phyloP scores from a whole-genome alignment of 2,113 vertebrate species.

The Cheilinus undulatus region DNA sequence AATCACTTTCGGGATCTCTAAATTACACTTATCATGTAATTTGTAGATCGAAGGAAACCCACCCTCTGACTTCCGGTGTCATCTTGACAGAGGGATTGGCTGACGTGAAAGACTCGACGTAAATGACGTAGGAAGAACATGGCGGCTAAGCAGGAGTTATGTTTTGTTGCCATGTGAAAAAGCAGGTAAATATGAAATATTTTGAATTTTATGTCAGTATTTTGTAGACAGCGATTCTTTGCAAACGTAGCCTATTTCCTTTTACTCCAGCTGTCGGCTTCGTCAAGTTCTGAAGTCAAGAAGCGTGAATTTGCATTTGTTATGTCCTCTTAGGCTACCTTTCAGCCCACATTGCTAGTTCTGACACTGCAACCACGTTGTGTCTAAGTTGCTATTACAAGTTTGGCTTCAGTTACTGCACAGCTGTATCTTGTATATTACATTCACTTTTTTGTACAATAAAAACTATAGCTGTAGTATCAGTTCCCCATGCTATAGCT shows the following conservation, averaged over 20 bases:
- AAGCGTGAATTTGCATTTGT: no score
- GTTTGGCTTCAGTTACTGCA: neutral
- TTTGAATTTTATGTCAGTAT: neutral
- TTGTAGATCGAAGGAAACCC: constrained; percentile 46
- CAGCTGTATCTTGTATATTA: neutral
- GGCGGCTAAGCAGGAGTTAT: constrained; percentile 16
- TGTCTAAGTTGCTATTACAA: neutral
- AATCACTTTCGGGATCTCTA: rapidly evolving
- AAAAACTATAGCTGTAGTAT: neutral
- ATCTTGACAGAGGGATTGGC: neutral
- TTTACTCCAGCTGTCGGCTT: rapidly evolving
- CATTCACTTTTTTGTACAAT: neutral
- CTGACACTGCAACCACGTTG: constrained; percentile 20
- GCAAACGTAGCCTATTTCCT: rapidly evolving
- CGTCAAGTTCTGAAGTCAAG: neutral
- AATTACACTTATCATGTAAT: rapidly evolving
- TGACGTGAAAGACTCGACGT: neutral
- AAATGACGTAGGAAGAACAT: constrained; percentile 39
- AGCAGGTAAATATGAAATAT: neutral
- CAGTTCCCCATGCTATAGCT: rapidly evolving
- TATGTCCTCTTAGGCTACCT: neutral
- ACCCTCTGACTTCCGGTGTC: constrained; percentile 18
- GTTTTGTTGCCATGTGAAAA: constrained; percentile 30
- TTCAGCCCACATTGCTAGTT: neutral
- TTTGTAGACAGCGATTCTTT: no score